Evolutionary conservation across 2,888 invertebrate genomes (phyloP).

Genomic region (Acleris emargana): DNA sequence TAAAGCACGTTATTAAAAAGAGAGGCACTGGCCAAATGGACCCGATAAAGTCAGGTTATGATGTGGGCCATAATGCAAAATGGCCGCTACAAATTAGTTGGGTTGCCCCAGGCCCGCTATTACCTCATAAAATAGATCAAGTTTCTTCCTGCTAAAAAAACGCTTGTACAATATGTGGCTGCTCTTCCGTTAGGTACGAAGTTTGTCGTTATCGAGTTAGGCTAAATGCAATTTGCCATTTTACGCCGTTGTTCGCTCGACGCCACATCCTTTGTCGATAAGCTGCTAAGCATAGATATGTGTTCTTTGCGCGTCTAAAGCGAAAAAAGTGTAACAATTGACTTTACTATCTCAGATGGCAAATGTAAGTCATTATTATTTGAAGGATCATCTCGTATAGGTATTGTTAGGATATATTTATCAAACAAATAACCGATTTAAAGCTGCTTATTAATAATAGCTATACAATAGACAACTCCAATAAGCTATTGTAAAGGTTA

Average conservation of each 20-base stretch:
- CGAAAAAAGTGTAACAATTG: no score
- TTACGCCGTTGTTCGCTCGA: slow-evolving; percentile 51
- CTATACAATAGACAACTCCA: no score
- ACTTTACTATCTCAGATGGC: no score
- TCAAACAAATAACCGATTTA: no score
- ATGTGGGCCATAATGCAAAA: slow-evolving; percentile 67
- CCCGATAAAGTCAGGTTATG: slow-evolving; percentile 71
- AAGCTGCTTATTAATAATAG: no score
- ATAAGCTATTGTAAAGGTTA: no score
- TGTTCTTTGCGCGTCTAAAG: slow-evolving; percentile 15
- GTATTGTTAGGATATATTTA: no score
- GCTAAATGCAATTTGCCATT: slow-evolving; percentile 71
- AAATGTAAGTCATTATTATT: no score
- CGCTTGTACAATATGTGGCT: slow-evolving; percentile 38
- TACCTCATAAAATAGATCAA: slow-evolving; percentile 38
- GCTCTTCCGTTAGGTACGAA: slow-evolving; percentile 24
- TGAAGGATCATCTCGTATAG: no score
- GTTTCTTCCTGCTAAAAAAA: slow-evolving; percentile 23
- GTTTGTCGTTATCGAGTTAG: slow-evolving; percentile 59
- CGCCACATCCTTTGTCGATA: slow-evolving; percentile 69
- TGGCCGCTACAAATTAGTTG: slow-evolving; percentile 65
- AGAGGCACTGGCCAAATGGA: slow-evolving; percentile 74
- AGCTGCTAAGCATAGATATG: slow-evolving; percentile 44
- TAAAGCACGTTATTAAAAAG: slow-evolving; percentile 79
- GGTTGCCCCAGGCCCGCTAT: slow-evolving; percentile 41